A percentile compares a stretch with the other conserved stretches of the same genome.
Evolutionary conservation across 2,888 invertebrate genomes (phyloP).

Genomic region (Agrenia bidenticulata): DNA sequence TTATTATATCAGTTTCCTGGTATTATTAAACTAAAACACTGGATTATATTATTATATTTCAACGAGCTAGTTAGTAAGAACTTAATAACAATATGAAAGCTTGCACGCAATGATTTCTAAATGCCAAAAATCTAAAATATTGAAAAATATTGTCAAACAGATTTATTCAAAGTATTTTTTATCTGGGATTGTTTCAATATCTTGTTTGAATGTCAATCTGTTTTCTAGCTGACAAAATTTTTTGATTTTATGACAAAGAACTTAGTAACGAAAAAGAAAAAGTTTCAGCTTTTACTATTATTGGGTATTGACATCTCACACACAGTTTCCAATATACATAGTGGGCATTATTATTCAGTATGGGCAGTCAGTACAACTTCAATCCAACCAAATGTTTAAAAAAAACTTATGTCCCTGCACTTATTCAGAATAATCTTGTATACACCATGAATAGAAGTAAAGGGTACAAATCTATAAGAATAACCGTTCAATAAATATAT

Average conservation of each 20-base stretch:
- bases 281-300: not conserved
- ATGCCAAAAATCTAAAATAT: no score
- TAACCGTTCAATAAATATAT: constrained; percentile 8
- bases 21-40: no score
- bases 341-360: not conserved
- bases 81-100: no score
- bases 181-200: no score
- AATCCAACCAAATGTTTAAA: not conserved
- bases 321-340: not conserved
- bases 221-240: constrained; percentile 8
- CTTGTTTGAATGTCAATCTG: no score
- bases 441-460: not conserved
- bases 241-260: not conserved
- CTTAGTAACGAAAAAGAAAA: not conserved
- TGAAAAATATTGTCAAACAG: no score
- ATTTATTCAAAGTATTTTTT: no score
- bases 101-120: no score
- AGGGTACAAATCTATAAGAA: constrained; percentile 9
- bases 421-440: not conserved
- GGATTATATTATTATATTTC: no score
- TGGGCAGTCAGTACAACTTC: not conserved
- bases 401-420: not conserved
- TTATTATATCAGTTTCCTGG: no score
- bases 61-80: no score
- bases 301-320: constrained; percentile 1